Conservation (phyloP, 2,888 invertebrate genomes). For the Ormyrus thymus region DNA sequence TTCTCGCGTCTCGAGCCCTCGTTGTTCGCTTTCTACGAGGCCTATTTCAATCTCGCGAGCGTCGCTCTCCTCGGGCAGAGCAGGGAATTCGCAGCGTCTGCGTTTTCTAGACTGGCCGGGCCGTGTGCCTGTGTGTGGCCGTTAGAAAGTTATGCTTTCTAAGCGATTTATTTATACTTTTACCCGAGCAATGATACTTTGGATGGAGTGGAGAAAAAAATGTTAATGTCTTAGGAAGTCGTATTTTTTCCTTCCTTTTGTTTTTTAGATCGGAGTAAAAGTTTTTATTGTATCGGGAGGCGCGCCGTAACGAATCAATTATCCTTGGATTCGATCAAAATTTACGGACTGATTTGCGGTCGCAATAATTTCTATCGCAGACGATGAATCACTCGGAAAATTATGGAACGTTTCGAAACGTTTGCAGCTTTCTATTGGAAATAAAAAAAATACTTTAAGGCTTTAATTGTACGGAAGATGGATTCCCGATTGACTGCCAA, state of each 20-base stretch:
- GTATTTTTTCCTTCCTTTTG: background rate
- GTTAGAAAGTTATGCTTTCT: constrained; percentile 51
- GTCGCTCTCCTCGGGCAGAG: background rate
- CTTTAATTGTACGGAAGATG: no score
- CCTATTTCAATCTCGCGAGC: background rate
- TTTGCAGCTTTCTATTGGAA: no score
- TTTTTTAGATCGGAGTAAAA: background rate
- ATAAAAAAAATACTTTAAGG: no score
- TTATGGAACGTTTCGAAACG: no score
- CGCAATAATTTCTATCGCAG: no score
- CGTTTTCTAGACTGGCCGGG: constrained; percentile 8
- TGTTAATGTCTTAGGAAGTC: background rate
- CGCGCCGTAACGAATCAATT: no score
- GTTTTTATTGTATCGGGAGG: background rate
- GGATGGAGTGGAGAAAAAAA: constrained; percentile 7
- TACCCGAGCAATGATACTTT: constrained; percentile 33
- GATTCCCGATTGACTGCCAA: no score
- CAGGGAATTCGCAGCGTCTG: constrained; percentile 6
- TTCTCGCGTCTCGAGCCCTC: background rate
- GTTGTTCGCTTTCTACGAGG: constrained; percentile 3
- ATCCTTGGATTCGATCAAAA: no score
- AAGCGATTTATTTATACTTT: constrained; percentile 45
- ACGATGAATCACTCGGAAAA: no score
- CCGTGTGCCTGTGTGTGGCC: background rate
- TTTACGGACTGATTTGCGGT: no score